A percentile compares a stretch with the other conserved stretches of the same genome.
phyloP scores from a whole-genome alignment of 1,140 invertebrate species.

The Oreohelix idahoensis region DNA sequence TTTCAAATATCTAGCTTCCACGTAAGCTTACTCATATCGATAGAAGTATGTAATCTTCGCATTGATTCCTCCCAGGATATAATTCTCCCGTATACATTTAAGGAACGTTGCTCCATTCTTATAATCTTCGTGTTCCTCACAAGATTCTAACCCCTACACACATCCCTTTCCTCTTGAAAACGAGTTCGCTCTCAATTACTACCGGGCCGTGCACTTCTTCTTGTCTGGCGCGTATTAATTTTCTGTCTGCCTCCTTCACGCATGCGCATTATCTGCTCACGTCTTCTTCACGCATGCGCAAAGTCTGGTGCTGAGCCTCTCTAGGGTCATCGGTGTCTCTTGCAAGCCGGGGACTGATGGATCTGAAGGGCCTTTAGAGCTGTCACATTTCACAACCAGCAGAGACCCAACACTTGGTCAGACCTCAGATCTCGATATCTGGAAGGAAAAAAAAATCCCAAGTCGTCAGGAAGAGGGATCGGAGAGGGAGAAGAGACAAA shows the following conservation, averaged over 20 bases:
- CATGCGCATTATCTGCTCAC: conserved; percentile 11
- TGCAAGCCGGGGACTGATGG: not conserved
- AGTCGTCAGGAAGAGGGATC: too few species aligned
- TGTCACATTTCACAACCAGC: conserved; percentile 13
- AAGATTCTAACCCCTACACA: not conserved
- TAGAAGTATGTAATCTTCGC: too few species aligned
- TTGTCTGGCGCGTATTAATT: conserved; percentile 13
- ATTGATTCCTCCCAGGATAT: not conserved
- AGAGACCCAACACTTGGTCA: not conserved
- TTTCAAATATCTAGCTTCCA: too few species aligned
- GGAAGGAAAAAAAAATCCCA: not conserved
- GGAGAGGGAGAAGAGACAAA: not conserved
- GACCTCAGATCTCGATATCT: not conserved
- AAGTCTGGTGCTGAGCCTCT: not conserved
- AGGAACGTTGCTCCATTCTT: not conserved
- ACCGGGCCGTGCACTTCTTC: conserved; percentile 3
- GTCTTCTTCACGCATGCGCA: conserved; percentile 6
- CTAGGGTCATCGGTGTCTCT: conserved; percentile 13
- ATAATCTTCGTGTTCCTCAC: not conserved
- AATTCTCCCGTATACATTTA: not conserved
- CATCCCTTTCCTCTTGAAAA: not conserved
- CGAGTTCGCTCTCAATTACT: conserved; percentile 6
- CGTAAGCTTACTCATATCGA: too few species aligned
- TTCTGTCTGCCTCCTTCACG: conserved; percentile 11
- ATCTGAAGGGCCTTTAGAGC: not conserved